Percentiles rank a stretch among this genome's conserved stretches.
phyloP scores from a whole-genome alignment of 1,140 invertebrate species.

The Anoplophora glabripennis region DNA sequence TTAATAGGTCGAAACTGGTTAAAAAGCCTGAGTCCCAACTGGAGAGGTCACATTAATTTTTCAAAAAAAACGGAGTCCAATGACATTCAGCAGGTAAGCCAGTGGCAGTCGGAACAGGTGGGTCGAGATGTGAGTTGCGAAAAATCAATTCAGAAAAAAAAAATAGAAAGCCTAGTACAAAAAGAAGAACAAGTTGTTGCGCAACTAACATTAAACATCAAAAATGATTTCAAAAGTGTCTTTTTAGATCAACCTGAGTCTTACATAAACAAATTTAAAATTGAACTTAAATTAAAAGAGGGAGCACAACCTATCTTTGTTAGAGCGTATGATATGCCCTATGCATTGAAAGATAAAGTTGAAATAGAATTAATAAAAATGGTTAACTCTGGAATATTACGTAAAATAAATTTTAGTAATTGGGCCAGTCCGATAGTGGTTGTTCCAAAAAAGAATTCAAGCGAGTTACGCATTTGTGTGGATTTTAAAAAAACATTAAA shows the following conservation, averaged over 20 bases:
- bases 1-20: too few species aligned
- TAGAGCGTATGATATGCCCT: conserved; percentile 21
- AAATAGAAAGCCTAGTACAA: too few species aligned
- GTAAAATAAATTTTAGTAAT: conserved; percentile 17
- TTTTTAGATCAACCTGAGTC: too few species aligned
- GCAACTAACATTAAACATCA: not conserved
- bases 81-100: not conserved
- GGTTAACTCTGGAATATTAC: not conserved
- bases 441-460: too few species aligned
- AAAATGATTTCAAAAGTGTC: too few species aligned
- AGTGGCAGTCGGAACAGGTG: not conserved
- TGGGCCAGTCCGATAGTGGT: conserved; percentile 47
- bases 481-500: conserved; percentile 52
- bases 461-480: conserved; percentile 47
- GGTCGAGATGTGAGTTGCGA: not conserved
- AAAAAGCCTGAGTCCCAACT: not conserved
- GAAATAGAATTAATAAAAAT: conserved; percentile 12
- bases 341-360: conserved; percentile 23
- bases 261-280: too few species aligned
- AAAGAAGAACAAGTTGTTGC: too few species aligned
- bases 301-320: not conserved
- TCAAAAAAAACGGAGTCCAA: not conserved
- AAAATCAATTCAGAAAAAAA: too few species aligned
- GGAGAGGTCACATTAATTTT: not conserved
- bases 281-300: conserved; percentile 5